Conservation (phyloP, 2,113 vertebrate species). For the Nibea coibor region DNA sequence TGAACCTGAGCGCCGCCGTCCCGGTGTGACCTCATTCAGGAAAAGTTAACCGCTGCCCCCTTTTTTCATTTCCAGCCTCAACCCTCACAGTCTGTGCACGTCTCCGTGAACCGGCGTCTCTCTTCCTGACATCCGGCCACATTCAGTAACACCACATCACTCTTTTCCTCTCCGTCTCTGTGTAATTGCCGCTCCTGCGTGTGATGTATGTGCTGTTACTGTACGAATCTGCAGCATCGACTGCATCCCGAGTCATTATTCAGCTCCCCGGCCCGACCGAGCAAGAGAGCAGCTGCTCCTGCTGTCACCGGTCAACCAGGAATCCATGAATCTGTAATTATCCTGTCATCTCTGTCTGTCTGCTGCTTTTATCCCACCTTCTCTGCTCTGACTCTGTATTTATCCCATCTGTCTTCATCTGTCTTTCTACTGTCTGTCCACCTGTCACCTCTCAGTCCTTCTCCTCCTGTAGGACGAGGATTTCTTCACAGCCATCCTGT, state of each 20-base stretch:
- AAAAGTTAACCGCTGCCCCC: neutral
- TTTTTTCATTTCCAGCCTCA: neutral
- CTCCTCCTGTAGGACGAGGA: neutral
- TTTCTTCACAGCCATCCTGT: neutral
- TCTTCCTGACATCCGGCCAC: slow-evolving; percentile 27
- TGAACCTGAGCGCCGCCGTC: neutral
- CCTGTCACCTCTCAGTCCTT: slow-evolving; percentile 22
- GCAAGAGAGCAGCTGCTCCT: slow-evolving; percentile 53
- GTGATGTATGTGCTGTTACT: slow-evolving; percentile 27
- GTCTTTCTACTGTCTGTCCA: slow-evolving; percentile 23
- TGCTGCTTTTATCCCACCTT: neutral
- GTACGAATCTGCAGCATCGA: slow-evolving; percentile 4
- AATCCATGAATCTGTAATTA: slow-evolving; percentile 57
- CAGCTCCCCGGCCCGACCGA: slow-evolving; percentile 41
- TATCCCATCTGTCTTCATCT: slow-evolving; percentile 28
- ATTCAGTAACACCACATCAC: slow-evolving; percentile 1
- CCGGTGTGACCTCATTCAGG: neutral
- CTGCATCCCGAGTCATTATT: slow-evolving; percentile 61
- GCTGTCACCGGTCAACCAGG: slow-evolving; percentile 64
- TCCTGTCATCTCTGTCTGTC: slow-evolving; percentile 38
- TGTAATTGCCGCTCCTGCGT: slow-evolving; percentile 28
- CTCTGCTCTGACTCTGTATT: slow-evolving; percentile 30
- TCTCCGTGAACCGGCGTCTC: neutral
- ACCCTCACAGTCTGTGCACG: neutral
- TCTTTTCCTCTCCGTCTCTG: slow-evolving; percentile 27